Evolutionary conservation across 2,113 vertebrate genomes (phyloP), one percentile per base, ranked within the genome.

Genomic region (Nibea coibor): DNA sequence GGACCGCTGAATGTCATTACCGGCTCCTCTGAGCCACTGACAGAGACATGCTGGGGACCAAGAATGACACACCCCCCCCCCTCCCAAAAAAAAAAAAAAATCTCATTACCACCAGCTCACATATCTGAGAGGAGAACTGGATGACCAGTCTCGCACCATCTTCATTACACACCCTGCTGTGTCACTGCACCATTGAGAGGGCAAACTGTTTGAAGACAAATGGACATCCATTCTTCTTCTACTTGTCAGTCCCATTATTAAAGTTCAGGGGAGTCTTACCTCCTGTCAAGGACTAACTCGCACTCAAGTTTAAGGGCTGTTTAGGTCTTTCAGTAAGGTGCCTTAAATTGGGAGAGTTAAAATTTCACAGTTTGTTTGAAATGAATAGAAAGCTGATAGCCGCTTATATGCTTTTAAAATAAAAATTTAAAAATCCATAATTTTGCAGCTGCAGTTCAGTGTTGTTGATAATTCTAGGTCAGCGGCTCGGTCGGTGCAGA

Each of bases 21-120:
- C 6, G 53, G 67, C 76, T 82, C 75, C 66, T 89, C 68, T 65
- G 83, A 78, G 68, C 42, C 66, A 31, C 67, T 85, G 82, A 90
- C 84, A 78, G 82, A 85, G 84, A 82, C 90, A 87, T 83, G 86
- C 91, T 85, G 90, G 83, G 86, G 42, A 76, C 35, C 56, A 48
- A 54, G 78, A 88, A 84, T 88, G 82, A 86, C 85, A 87, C 4
- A 1, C 47, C 51, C 61, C 54, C 35, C 35, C 8, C 35, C 17
- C 26, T 28, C n/a, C 19, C 2, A 1, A 26, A 26, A 26, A 26
- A 26, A 26, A 26, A 14, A 58, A 76, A 85, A 90, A 91, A 90
- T 91, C 83, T 89, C 89, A 93, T 93, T 91, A 91, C 62, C 73
- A 42, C 68, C 1, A 16, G 88, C 76, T 87, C 89, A 88, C 78